phyloP scores from a whole-genome alignment of 2,888 invertebrate genomes.

The Osmoderma eremita region DNA sequence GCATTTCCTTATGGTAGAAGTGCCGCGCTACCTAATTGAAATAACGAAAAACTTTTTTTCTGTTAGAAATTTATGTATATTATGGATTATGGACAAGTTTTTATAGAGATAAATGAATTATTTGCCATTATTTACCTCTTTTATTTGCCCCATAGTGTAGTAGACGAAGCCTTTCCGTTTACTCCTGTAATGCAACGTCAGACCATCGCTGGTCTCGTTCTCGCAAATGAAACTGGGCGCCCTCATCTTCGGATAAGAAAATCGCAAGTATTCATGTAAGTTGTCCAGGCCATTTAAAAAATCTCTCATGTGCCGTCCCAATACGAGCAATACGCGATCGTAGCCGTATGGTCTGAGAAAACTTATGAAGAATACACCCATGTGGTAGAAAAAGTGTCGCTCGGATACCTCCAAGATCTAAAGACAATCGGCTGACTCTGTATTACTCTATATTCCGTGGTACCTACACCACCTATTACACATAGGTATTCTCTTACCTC shows the following conservation, averaged over 20 bases:
- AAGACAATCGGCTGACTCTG: slow-evolving; percentile 23
- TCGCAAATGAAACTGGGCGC: slow-evolving; percentile 98
- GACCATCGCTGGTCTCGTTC: slow-evolving; percentile 90
- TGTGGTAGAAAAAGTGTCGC: slow-evolving; percentile 90
- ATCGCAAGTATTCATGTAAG: slow-evolving; percentile 95
- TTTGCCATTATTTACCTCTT: slow-evolving; percentile 76
- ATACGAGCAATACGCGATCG: slow-evolving; percentile 87
- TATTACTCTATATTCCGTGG: background rate
- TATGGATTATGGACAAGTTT: background rate
- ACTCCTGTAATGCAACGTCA: slow-evolving; percentile 93
- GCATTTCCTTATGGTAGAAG: slow-evolving; percentile 95
- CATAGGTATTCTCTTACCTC: slow-evolving; percentile 70
- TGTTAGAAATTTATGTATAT: background rate
- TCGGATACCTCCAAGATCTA: slow-evolving; percentile 89
- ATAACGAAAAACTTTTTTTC: no score
- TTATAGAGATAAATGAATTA: background rate
- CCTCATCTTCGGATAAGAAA: slow-evolving; percentile 90
- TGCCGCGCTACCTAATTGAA: slow-evolving; percentile 80
- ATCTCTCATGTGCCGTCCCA: slow-evolving; percentile 94
- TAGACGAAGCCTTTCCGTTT: slow-evolving; percentile 94
- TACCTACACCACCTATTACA: background rate
- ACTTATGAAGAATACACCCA: slow-evolving; percentile 93
- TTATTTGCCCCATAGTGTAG: slow-evolving; percentile 96
- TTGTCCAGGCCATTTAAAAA: slow-evolving; percentile 96
- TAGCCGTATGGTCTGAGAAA: slow-evolving; percentile 96